These are phyloP conservation scores for Acronicta alni DNA, from an alignment of 2,888 invertebrate genomes.

Conservation along the genomic window DNA sequence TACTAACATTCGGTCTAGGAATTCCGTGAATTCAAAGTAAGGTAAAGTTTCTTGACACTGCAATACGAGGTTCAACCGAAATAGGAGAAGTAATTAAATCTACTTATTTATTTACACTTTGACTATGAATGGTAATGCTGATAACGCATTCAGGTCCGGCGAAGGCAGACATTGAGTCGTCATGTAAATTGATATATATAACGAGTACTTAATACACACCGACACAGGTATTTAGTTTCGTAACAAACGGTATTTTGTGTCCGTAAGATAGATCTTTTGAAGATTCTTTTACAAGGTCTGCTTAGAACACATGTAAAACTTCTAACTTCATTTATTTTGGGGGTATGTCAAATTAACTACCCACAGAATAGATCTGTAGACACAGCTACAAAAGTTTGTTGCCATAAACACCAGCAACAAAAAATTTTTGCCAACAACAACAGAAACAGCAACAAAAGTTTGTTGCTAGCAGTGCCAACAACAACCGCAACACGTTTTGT, in stretches of 20 bases:
- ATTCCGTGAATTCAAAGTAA: slow-evolving; percentile 18
- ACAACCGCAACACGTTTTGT: no score
- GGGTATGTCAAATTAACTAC: no score
- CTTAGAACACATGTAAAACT: no score
- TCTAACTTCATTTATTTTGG: no score
- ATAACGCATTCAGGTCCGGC: slow-evolving; percentile 18
- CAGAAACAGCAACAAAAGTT: no score
- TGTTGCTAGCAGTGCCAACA: no score
- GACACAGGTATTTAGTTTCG: neutral
- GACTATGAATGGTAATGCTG: slow-evolving; percentile 41
- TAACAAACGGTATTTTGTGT: neutral
- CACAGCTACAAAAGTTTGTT: no score
- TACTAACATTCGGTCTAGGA: slow-evolving; percentile 5
- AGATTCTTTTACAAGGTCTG: no score
- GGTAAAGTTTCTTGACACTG: slow-evolving; percentile 31
- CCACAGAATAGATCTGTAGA: no score
- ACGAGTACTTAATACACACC: neutral
- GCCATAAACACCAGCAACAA: no score
- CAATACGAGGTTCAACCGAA: slow-evolving; percentile 27
- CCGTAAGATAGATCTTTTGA: no score
- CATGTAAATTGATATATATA: slow-evolving; percentile 21
- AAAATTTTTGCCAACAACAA: no score
- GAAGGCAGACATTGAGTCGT: slow-evolving; percentile 35
- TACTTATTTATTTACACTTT: slow-evolving; percentile 22
- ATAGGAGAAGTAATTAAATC: slow-evolving; percentile 26